phyloP scores from a whole-genome alignment of 2,888 invertebrate genomes.

The Disparrhopalites patrizii region DNA sequence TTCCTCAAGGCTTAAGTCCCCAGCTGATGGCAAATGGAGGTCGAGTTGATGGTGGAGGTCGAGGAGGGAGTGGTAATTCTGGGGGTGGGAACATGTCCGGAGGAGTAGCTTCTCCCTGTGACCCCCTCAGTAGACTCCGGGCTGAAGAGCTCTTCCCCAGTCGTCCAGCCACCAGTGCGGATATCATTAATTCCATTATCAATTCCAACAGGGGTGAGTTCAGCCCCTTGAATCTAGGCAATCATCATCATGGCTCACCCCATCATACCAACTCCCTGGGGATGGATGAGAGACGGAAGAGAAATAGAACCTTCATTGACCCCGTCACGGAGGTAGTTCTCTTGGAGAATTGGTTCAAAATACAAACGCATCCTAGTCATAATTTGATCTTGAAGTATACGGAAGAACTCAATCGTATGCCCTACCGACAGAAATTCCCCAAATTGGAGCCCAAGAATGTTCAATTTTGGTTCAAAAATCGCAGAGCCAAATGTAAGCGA shows the following conservation, averaged over 20 bases:
- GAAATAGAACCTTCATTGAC: constrained; percentile 98
- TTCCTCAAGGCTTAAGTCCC: constrained; percentile 37
- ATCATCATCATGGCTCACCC: constrained; percentile 28
- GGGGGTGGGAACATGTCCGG: constrained; percentile 13
- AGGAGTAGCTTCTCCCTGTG: constrained; percentile 6
- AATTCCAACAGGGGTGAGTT: constrained; percentile 45
- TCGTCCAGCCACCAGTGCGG: constrained; percentile 42
- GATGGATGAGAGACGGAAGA: constrained; percentile 74
- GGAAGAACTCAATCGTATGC: constrained; percentile 93
- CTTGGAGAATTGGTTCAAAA: constrained; percentile 90
- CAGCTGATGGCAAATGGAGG: constrained; percentile 11
- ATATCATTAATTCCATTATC: constrained; percentile 46
- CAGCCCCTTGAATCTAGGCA: constrained; percentile 41
- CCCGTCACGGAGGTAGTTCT: constrained; percentile 96
- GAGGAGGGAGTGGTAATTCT: constrained; percentile 19
- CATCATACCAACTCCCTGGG: constrained; percentile 41
- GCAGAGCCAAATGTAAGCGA: constrained; percentile 96
- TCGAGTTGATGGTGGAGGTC: constrained; percentile 9
- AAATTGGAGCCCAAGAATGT: constrained; percentile 98
- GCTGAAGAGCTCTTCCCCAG: constrained; percentile 41
- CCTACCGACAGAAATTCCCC: constrained; percentile 96
- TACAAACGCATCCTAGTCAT: constrained; percentile 98
- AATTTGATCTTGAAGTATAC: constrained; percentile 93
- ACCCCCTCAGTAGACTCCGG: constrained; percentile 36
- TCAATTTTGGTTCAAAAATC: constrained; percentile 99